A percentile compares a stretch with the other conserved stretches of the same genome.
phyloP scores from a whole-genome alignment of 2,113 vertebrate genomes.

The Poecilia latipinna region DNA sequence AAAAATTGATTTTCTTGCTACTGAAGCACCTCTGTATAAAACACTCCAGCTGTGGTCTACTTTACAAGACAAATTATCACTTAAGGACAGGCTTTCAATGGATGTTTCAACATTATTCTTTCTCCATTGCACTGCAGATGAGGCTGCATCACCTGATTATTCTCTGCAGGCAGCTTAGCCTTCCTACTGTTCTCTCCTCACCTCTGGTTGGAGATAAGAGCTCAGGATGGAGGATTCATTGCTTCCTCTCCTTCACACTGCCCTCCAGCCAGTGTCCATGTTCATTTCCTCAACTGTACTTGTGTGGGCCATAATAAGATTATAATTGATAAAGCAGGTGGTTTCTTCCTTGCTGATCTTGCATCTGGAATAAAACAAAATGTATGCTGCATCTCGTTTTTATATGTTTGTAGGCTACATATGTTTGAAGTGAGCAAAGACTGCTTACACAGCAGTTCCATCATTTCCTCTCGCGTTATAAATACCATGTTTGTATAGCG shows the following conservation, averaged over 20 bases:
- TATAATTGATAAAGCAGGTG: too few species aligned
- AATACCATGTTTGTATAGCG: too few species aligned
- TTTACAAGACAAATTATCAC: constrained; percentile 35
- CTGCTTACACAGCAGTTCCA: too few species aligned
- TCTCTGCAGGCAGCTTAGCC: constrained; percentile 46
- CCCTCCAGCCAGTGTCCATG: constrained; percentile 1
- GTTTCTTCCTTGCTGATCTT: neutral
- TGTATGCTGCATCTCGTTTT: too few species aligned
- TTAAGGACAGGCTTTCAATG: constrained; percentile 6
- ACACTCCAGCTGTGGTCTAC: constrained; percentile 27
- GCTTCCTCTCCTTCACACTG: constrained; percentile 20
- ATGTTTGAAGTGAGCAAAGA: too few species aligned
- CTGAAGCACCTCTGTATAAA: constrained; percentile 5
- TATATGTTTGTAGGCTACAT: too few species aligned
- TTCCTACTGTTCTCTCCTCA: constrained; percentile 34
- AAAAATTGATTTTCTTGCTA: constrained; percentile 36
- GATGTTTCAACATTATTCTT: constrained; percentile 11
- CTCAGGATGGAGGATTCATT: constrained; percentile 38
- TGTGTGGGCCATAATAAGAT: neutral
- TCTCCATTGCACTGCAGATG: constrained; percentile 23
- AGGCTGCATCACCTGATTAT: constrained; percentile 44
- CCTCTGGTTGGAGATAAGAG: constrained; percentile 37
- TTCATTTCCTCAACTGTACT: neutral
- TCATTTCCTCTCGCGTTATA: too few species aligned
- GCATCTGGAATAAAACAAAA: neutral